phyloP scores from a whole-genome alignment of 1,140 invertebrate genomes.

The Idris sp. region DNA sequence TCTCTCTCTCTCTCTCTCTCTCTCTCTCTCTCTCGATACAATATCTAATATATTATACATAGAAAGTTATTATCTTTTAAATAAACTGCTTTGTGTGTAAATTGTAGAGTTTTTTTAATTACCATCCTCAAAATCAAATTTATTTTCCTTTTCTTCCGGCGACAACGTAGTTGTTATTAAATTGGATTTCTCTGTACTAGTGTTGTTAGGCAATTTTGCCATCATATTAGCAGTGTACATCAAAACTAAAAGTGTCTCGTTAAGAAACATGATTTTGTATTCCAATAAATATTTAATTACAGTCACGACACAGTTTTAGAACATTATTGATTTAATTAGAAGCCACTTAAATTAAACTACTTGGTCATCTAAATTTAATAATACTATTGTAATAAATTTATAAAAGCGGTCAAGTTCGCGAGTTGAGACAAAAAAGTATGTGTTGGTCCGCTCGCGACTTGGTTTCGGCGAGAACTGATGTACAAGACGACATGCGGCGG shows the following conservation, averaged over 20 bases:
- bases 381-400: too few relatives aligned
- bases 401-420: too few relatives aligned
- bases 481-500: slow-evolving; percentile 44
- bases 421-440: too few relatives aligned
- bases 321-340: too few relatives aligned
- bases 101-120: too few relatives aligned
- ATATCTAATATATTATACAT: too few relatives aligned
- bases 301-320: not conserved
- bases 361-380: slow-evolving; percentile 32
- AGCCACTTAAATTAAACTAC: too few relatives aligned
- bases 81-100: too few relatives aligned
- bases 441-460: slow-evolving; percentile 42
- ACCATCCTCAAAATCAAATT: slow-evolving; percentile 73
- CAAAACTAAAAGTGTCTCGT: slow-evolving; percentile 70
- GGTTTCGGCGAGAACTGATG: slow-evolving; percentile 58
- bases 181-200: slow-evolving; percentile 36
- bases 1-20: too few relatives aligned
- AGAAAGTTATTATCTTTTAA: too few relatives aligned
- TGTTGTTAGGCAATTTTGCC: slow-evolving; percentile 67
- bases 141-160: slow-evolving; percentile 69
- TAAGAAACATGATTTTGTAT: slow-evolving; percentile 68
- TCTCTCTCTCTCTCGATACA: too few relatives aligned
- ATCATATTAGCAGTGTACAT: slow-evolving; percentile 72
- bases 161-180: slow-evolving; percentile 67
- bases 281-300: not conserved